Percentiles rank a stretch among this genome's conserved stretches.
Conservation (phyloP, 2,113 vertebrate species). For the Grus americana region DNA sequence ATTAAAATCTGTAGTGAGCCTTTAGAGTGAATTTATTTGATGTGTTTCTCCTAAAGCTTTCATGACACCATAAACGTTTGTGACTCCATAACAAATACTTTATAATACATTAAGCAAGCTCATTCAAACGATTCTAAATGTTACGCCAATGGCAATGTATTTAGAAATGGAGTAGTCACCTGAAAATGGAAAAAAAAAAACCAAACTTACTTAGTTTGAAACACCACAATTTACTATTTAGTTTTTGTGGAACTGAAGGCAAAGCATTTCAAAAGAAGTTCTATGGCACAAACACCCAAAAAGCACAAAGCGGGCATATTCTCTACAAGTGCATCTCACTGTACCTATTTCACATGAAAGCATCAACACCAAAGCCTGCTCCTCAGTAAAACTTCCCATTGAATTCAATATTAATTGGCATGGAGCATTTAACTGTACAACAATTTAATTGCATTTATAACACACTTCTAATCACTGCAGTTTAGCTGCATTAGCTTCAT, state of each 20-base stretch:
- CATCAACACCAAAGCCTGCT: neutral
- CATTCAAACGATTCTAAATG: neutral
- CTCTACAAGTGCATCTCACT: neutral
- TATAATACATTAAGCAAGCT: constrained; percentile 20
- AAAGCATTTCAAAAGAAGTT: neutral
- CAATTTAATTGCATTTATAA: neutral
- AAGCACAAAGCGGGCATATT: neutral
- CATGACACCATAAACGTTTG: constrained; percentile 52
- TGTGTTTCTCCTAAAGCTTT: constrained; percentile 39
- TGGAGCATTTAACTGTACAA: neutral
- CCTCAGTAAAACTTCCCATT: neutral
- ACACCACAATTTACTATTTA: neutral
- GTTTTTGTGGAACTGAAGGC: neutral
- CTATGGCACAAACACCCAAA: neutral
- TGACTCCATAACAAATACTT: constrained; percentile 29
- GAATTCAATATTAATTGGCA: neutral
- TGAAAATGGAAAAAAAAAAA: neutral
- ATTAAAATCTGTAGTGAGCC: neutral
- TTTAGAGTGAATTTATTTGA: constrained; percentile 34
- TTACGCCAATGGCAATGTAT: neutral
- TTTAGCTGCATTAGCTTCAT: neutral
- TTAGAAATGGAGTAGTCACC: neutral
- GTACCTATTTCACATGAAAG: neutral
- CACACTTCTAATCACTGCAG: neutral
- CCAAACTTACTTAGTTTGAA: neutral